phyloP scores from a whole-genome alignment of 2,888 invertebrate species.

The Drosophila helvetica region DNA sequence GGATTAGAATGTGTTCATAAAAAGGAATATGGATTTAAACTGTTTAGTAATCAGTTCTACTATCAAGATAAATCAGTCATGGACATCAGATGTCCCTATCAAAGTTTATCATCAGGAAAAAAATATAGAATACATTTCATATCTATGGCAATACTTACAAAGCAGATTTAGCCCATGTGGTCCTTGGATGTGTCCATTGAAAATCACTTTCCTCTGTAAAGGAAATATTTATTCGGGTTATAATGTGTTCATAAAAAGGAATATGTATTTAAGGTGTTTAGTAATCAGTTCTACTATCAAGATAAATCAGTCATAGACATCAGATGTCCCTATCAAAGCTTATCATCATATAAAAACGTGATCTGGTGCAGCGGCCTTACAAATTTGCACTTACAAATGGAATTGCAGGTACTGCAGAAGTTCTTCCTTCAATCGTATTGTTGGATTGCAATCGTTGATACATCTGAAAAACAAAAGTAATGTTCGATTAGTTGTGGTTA shows the following conservation, averaged over 20 bases:
- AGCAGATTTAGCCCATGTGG: no score
- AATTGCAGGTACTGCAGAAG: background rate
- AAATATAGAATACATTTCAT: no score
- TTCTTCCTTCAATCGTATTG: background rate
- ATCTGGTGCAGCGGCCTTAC: background rate
- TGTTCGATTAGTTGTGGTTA: background rate
- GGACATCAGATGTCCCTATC: constrained; percentile 62
- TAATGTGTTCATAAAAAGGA: no score
- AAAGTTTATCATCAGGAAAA: constrained; percentile 34
- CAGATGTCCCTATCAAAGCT: no score
- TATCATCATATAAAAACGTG: constrained; percentile 42
- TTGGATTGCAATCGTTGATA: background rate
- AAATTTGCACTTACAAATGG: background rate
- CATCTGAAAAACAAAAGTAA: background rate
- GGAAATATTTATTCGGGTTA: no score
- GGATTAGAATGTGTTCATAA: background rate
- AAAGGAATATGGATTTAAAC: background rate
- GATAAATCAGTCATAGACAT: constrained; percentile 57
- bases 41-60: constrained; percentile 15
- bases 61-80: constrained; percentile 56
- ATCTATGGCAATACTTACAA: no score
- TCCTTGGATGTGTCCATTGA: no score
- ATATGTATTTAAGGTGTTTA: no score
- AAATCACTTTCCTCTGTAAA: background rate
- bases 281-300: constrained; percentile 36